Conservation (phyloP, 2,113 vertebrate genomes). For the Tragelaphus scriptus region DNA sequence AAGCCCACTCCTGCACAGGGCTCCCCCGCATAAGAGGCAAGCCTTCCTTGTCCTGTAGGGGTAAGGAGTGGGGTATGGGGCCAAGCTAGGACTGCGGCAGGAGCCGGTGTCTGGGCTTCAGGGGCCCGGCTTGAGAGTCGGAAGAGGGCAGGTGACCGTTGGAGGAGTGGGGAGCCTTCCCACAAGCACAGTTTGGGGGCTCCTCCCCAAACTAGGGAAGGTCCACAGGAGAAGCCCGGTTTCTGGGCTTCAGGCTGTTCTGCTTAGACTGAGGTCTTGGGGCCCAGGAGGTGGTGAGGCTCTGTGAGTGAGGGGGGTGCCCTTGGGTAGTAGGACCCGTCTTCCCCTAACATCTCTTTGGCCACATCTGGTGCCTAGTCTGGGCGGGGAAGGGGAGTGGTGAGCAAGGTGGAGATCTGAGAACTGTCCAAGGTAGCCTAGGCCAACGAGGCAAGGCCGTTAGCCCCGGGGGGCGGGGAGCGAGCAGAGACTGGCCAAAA, state of each 20-base stretch:
- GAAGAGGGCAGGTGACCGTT: conserved; percentile 54
- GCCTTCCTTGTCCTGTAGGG: background rate
- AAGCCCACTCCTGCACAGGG: fast-evolving
- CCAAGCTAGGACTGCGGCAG: background rate
- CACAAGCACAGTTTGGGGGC: background rate
- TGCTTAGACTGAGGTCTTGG: background rate
- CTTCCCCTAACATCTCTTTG: background rate
- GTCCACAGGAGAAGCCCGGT: background rate
- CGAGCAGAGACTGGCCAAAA: background rate
- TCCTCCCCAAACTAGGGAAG: background rate
- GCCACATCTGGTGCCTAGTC: background rate
- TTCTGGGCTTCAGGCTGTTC: background rate
- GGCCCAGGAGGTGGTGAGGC: background rate
- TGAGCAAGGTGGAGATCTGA: background rate
- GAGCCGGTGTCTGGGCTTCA: background rate
- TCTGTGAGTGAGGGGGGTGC: background rate
- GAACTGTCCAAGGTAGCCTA: background rate
- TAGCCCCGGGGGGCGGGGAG: background rate
- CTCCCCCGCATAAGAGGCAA: background rate
- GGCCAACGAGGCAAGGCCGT: background rate
- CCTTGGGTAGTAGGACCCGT: background rate
- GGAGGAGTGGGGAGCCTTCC: conserved; percentile 22
- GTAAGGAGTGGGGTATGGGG: fast-evolving
- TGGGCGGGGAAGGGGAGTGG: fast-evolving
- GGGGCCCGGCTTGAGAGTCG: background rate